Conservation (phyloP, 2,113 vertebrate species). For the Gasterosteus nipponicus region DNA sequence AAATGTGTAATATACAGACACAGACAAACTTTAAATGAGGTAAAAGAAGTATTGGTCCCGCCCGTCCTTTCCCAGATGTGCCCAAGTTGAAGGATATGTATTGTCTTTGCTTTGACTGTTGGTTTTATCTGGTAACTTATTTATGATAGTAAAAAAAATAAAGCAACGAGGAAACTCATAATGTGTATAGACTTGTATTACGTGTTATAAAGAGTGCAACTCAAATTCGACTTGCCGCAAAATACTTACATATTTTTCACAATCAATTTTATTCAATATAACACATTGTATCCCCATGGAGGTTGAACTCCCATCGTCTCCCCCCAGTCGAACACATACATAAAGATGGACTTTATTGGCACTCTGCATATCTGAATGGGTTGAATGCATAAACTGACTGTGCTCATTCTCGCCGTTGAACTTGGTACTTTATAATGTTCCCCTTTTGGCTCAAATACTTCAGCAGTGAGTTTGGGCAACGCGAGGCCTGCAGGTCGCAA, state of each 20-base stretch:
- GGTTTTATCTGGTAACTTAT: neutral
- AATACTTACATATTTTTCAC: too few relatives aligned
- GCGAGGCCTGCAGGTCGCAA: neutral
- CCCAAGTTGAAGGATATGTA: too few relatives aligned
- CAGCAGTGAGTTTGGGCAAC: neutral
- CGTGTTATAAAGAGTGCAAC: neutral
- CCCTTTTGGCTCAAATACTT: conserved; percentile 16
- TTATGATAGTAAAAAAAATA: neutral
- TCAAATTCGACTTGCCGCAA: neutral
- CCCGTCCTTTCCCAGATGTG: too few relatives aligned
- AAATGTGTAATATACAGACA: neutral
- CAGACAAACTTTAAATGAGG: too few relatives aligned
- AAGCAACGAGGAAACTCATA: too few relatives aligned
- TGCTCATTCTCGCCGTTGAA: conserved; percentile 8
- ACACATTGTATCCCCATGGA: neutral
- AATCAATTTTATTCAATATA: neutral
- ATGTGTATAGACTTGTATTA: neutral
- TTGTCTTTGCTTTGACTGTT: neutral
- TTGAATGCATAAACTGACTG: conserved; percentile 2
- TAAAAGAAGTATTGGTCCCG: too few relatives aligned
- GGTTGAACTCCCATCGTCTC: neutral
- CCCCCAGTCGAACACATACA: neutral
- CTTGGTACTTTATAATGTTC: conserved; percentile 34
- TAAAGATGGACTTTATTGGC: neutral
- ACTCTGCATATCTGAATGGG: neutral